Evolutionary conservation across 2,113 vertebrate genomes (phyloP).

Genomic region (Pseudonaja textilis): DNA sequence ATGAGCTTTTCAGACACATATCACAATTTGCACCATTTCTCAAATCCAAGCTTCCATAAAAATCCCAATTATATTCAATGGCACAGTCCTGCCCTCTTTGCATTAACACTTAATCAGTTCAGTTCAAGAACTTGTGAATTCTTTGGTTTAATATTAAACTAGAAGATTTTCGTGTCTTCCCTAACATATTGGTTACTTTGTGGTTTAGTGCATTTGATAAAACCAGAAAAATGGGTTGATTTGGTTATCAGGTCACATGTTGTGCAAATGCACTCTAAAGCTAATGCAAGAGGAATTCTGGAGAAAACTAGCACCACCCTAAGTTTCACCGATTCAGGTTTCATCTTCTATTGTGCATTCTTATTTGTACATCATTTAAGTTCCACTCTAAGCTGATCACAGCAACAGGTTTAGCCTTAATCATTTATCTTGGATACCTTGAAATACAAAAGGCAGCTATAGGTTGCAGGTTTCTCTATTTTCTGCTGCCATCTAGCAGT

Average conservation of each 20-base stretch:
- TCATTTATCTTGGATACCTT: neutral
- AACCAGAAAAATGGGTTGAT: neutral
- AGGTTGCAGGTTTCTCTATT: neutral
- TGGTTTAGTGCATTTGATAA: neutral
- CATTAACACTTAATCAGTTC: neutral
- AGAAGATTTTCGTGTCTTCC: neutral
- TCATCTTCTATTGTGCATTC: neutral
- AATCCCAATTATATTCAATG: neutral
- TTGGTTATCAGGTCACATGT: neutral
- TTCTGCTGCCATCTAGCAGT: neutral
- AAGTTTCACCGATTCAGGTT: neutral
- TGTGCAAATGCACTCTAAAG: neutral
- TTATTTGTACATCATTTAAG: neutral
- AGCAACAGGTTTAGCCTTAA: neutral
- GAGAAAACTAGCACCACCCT: neutral
- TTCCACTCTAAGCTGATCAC: neutral
- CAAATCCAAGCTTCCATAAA: neutral
- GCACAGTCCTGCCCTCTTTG: neutral
- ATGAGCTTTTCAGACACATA: neutral
- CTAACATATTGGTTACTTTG: neutral
- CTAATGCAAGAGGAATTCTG: neutral
- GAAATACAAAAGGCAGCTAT: neutral
- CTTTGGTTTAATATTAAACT: neutral
- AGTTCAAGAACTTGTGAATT: neutral
- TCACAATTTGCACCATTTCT: neutral